These are phyloP conservation scores for Caracal caracal DNA, from an alignment of 2,113 vertebrate species.

Conservation along the genomic window DNA sequence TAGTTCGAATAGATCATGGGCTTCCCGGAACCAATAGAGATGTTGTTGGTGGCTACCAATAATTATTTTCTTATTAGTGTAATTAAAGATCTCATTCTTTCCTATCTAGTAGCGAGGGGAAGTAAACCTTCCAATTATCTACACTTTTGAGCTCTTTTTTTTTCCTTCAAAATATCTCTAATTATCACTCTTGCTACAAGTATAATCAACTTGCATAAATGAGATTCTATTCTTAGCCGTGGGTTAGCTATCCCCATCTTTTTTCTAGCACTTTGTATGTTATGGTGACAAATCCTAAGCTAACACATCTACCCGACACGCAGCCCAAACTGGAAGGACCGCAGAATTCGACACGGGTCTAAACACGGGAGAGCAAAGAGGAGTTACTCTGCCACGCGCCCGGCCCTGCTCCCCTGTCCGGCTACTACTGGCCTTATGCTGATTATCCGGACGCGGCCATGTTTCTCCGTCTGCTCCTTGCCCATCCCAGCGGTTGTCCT, in stretches of 20 bases:
- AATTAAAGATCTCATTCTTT: slow-evolving; percentile 75
- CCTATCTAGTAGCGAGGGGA: slow-evolving; percentile 49
- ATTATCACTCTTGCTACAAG: slow-evolving; percentile 82
- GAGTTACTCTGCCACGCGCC: fast-evolving
- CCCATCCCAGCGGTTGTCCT: fast-evolving
- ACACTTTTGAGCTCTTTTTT: slow-evolving; percentile 69
- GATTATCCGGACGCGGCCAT: fast-evolving
- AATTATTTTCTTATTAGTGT: slow-evolving; percentile 77
- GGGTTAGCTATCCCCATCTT: slow-evolving; percentile 30
- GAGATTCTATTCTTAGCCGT: slow-evolving; percentile 80
- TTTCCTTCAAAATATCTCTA: slow-evolving; percentile 79
- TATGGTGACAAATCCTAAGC: slow-evolving; percentile 71
- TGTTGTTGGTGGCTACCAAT: slow-evolving; percentile 66
- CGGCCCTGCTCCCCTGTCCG: fast-evolving
- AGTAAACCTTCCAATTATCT: slow-evolving; percentile 79
- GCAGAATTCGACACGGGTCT: neutral
- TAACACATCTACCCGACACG: slow-evolving; percentile 45
- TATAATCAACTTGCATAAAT: slow-evolving; percentile 81
- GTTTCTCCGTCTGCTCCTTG: neutral
- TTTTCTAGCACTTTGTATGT: slow-evolving; percentile 66
- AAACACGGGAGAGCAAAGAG: neutral
- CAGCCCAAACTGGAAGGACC: slow-evolving; percentile 16
- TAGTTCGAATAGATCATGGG: neutral
- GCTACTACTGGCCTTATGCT: fast-evolving
- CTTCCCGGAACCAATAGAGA: neutral